Evolutionary conservation across 2,888 invertebrate species (phyloP).

Genomic region (Andrena bucephala): DNA sequence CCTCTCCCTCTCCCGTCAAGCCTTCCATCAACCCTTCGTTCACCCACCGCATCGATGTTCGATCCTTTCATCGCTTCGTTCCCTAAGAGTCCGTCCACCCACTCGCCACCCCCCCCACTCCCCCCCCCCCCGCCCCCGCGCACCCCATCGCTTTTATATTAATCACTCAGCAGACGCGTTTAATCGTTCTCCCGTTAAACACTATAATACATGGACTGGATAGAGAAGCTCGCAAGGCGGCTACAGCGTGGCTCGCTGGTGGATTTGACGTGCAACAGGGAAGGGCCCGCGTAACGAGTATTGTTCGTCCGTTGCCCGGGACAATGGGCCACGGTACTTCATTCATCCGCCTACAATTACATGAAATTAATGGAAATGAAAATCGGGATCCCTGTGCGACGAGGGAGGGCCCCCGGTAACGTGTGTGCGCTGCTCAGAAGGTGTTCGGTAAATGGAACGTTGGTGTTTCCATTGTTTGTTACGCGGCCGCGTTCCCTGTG

Average conservation of each 20-base stretch:
- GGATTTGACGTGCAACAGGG: constrained; percentile 63
- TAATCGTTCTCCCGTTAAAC: constrained; percentile 20
- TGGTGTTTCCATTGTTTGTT: constrained; percentile 46
- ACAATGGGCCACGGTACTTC: constrained; percentile 62
- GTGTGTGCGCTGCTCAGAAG: constrained; percentile 19
- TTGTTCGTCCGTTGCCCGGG: constrained; percentile 60
- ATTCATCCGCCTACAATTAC: constrained; percentile 68
- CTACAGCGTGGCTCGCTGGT: constrained; percentile 2
- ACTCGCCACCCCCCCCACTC: too few species aligned
- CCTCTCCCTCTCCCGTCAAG: neutral
- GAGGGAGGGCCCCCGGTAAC: neutral
- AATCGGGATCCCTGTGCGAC: constrained; percentile 55
- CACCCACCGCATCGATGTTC: constrained; percentile 15
- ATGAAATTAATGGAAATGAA: constrained; percentile 73
- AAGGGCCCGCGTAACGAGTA: constrained; percentile 55
- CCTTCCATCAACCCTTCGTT: constrained; percentile 10
- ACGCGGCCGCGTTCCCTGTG: neutral
- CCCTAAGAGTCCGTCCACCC: constrained; percentile 4
- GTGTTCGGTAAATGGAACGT: constrained; percentile 49
- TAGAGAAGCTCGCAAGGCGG: neutral
- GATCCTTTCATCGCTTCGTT: constrained; percentile 7
- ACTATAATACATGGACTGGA: neutral
- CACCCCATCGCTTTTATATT: neutral
- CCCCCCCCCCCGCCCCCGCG: too few species aligned
- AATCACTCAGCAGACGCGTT: constrained; percentile 6